These are phyloP conservation scores for Falco punctatus DNA, from an alignment of 2,113 vertebrate species.

Conservation along the genomic window DNA sequence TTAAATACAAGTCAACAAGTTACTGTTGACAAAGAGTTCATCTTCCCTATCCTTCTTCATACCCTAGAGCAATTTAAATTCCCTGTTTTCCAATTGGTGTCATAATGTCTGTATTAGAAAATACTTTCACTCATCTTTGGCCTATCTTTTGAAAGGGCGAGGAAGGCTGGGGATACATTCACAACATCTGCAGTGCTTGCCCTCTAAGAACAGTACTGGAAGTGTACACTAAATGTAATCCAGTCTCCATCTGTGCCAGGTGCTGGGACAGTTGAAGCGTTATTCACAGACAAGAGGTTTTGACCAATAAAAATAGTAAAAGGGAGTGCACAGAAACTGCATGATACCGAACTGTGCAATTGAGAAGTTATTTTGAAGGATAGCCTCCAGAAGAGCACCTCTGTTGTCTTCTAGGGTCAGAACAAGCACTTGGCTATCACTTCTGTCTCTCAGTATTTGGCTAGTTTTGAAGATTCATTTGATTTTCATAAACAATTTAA, in stretches of 20 bases:
- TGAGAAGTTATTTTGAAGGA: neutral
- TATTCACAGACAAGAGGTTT: neutral
- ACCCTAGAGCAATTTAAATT: neutral
- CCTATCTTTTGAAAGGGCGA: neutral
- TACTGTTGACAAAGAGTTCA: neutral
- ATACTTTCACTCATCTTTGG: neutral
- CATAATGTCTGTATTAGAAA: neutral
- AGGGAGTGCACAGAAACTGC: neutral
- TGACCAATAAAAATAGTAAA: neutral
- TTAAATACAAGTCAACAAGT: neutral
- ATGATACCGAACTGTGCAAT: fast-evolving
- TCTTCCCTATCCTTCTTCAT: neutral
- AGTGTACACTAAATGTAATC: neutral
- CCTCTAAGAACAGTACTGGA: neutral
- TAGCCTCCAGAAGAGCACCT: neutral
- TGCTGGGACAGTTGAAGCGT: neutral
- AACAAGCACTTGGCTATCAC: neutral
- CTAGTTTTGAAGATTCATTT: neutral
- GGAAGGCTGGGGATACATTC: neutral
- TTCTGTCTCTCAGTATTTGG: neutral
- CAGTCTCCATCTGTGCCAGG: neutral
- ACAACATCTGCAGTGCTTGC: neutral
- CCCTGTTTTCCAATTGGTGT: neutral
- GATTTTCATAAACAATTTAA: neutral
- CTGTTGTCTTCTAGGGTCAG: neutral